Base-by-base conservation (phyloP, 2,888 invertebrate species). In the Dastarcus helophoroides region DNA sequence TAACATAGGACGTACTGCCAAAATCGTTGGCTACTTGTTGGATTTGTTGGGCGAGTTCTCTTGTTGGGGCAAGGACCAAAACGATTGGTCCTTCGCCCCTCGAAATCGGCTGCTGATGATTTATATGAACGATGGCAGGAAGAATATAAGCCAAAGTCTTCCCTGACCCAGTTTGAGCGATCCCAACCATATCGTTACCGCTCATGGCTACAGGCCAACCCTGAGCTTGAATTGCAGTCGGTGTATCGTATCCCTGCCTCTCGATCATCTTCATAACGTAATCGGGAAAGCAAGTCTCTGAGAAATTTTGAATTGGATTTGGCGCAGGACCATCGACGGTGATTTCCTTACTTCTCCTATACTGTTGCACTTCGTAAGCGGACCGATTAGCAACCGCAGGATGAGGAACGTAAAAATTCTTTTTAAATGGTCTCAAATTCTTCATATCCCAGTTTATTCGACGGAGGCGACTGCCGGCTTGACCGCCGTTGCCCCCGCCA, bases 191-290 rank as follows among this genome's bases (percentile, higher is more conserved):
- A 53, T 86, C 83, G 44, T 73, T 57, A 7, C 85, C 86, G 56
- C 78, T 77, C 32, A 86, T 61, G 14, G 84, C 79, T 44, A 86
- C 79, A 0, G 88, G 86, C 85, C 84, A 86, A 13, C 85, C 84
- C 53, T 84, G 81, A 12, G 81, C 76, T 60, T 88, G 88, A 51
- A 88, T 86, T 2, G 83, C 73, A 14, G 88, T 86, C 1, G 88
- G 88, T 44, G 73, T 70, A 29, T 72, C 69, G 51, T 79, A 80
- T 14, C 86, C 33, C 15, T 72, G 77, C 48, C 74, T 72, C 45
- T 70, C 69, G 40, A 79, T 73, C 58, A 74, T 76, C 53, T 74
- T 73, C 63, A 76, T 69, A 26, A 79, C 77, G 54, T 76, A 76
- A 53, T 79, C 77, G 3, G 83, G 83, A 48, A 83, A 82, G 38